Percentiles rank a stretch among this genome's conserved stretches.
Evolutionary conservation across 2,888 invertebrate genomes (phyloP).

Genomic region (Himalopsyche kuldschensis): DNA sequence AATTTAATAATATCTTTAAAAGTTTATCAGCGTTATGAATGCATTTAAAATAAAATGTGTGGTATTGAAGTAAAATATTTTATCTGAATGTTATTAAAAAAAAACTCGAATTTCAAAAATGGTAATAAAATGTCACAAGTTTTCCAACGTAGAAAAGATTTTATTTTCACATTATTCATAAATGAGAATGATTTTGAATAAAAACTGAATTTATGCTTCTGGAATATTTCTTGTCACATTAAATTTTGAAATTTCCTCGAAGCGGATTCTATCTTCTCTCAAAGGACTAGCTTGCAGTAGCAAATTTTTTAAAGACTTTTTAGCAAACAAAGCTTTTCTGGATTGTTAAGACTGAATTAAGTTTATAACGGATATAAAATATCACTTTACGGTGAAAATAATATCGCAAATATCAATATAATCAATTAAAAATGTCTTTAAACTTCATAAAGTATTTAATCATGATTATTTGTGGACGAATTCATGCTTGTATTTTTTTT

Average conservation of each 20-base stretch:
- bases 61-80: neutral
- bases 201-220: neutral
- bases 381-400: no score
- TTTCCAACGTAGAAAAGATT: neutral
- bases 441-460: no score
- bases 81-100: neutral
- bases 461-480: no score
- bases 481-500: no score
- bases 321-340: neutral
- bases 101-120: neutral
- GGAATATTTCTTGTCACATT: neutral
- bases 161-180: neutral
- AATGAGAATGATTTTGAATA: neutral
- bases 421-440: no score
- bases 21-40: neutral
- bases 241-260: neutral
- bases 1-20: no score
- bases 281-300: neutral
- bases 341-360: no score
- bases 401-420: no score
- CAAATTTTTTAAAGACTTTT: neutral
- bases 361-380: no score
- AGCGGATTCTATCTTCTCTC: neutral
- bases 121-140: neutral
- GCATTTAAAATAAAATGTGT: neutral